Evolutionary conservation across 2,797 vertebrate genomes (phyloP), one percentile per base, ranked within the genome.

Genomic region (Steatocranus sp.): DNA sequence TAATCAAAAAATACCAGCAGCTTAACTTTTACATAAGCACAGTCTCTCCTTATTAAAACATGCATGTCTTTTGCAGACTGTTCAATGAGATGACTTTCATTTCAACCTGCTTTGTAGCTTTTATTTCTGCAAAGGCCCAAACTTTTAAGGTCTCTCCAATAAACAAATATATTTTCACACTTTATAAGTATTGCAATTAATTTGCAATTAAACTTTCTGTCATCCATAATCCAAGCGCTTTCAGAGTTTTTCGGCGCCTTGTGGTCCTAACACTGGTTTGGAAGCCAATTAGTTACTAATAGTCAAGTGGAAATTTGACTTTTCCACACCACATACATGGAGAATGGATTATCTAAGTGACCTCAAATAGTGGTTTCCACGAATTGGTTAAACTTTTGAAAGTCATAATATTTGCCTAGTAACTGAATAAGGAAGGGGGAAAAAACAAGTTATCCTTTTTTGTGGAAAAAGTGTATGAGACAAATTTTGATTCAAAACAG

Each of bases 381-480:
- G 0, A 0, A 18, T 5, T 74, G 17, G 70, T 32, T n/a, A 8
- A 74, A 49, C 27, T 2, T 49, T 74, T 74, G 43, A 49, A 74
- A 63, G 7, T 36, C 61, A 68, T 6, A 36, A 38, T 54, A 76
- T 76, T 54, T 51, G 30, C 48, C 32, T 75, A 36, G 15, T 76
- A 54, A 54, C n/a, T 76, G 9, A 76, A 25, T 41, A 23, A 50
- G 18, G 49, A 53, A 41, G 34, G 6, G 10, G 12, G 4, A 0
- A 3, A 11, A 20, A 14, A 20, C 23, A 3, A 41, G 23, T 76
- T 7, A 32, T n/a, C 25, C 9, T 66, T 63, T 36, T 36, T n/a
- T 34, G 32, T 50, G 70, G 43, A 74, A 50, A 8, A 50, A 75
- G 8, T 10, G n/a, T 10, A 20, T 34, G 3, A 34, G 27, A 2